These are phyloP conservation scores for Paedocypris sp. DNA, from an alignment of 2,113 vertebrate genomes.

Conservation along the genomic window DNA sequence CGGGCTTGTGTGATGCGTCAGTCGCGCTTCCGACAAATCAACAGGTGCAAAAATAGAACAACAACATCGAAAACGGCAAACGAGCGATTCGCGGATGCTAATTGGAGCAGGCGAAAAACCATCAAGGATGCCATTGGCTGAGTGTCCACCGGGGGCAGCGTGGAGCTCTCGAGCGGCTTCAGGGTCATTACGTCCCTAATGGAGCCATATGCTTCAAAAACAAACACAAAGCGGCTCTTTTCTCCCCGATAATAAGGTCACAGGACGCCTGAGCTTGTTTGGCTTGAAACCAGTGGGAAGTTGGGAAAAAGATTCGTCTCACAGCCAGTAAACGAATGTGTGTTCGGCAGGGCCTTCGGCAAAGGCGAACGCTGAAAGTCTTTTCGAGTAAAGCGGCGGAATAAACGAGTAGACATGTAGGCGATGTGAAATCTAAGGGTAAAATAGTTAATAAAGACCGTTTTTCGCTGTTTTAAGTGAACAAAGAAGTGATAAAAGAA, in stretches of 20 bases:
- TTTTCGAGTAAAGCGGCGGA: constrained; percentile 21
- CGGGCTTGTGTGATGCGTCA: neutral
- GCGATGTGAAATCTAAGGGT: constrained; percentile 5
- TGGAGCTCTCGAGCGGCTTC: constrained; percentile 49
- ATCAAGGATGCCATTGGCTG: constrained; percentile 25
- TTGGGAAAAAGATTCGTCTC: constrained; percentile 32
- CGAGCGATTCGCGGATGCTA: constrained; percentile 26
- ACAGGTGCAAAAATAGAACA: constrained; percentile 23
- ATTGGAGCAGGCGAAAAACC: constrained; percentile 37
- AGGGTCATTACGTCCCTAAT: constrained; percentile 65
- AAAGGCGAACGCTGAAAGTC: constrained; percentile 36
- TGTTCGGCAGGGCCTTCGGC: constrained; percentile 28
- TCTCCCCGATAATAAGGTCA: constrained; percentile 56
- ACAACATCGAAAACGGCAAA: constrained; percentile 20
- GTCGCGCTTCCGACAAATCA: neutral
- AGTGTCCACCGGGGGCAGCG: constrained; percentile 36
- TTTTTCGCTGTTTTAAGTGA: no score
- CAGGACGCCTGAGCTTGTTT: constrained; percentile 46
- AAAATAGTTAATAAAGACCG: neutral
- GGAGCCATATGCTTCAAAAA: constrained; percentile 66
- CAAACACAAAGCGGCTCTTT: constrained; percentile 59
- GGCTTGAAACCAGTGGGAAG: constrained; percentile 34
- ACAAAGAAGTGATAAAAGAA: no score
- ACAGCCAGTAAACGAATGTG: constrained; percentile 31
- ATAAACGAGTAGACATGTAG: constrained; percentile 20